Percentiles rank a stretch among this genome's conserved stretches.
These are phyloP conservation scores for Dryas iulia DNA, from an alignment of 1,140 invertebrate species.

Conservation along the genomic window DNA sequence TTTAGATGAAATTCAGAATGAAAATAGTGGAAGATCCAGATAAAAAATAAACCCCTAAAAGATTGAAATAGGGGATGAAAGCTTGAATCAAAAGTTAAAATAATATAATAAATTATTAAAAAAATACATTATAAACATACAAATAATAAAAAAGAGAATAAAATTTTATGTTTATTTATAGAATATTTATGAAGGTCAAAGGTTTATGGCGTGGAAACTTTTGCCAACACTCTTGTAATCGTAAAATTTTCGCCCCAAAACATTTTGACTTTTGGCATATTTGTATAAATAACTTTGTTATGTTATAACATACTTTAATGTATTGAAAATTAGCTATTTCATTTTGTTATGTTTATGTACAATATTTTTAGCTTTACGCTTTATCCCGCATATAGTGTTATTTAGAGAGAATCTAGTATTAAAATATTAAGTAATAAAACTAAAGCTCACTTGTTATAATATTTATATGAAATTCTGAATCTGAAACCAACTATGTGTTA, in stretches of 20 bases:
- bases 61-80: too few species aligned
- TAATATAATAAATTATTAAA: neutral
- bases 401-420: neutral
- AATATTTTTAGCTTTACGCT: neutral
- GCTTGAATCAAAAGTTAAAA: too few species aligned
- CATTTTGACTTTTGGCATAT: neutral
- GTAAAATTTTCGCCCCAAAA: conserved; percentile 10
- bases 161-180: neutral
- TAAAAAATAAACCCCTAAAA: too few species aligned
- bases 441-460: too few species aligned
- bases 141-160: neutral
- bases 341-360: neutral
- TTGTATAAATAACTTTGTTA: neutral
- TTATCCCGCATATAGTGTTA: neutral
- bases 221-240: neutral
- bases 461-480: neutral
- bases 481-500: neutral
- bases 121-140: neutral
- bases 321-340: neutral
- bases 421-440: too few species aligned
- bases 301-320: neutral
- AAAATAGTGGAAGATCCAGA: too few species aligned
- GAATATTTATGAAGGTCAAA: conserved; percentile 5
- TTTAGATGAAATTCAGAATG: too few species aligned
- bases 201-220: conserved; percentile 16